A percentile compares a stretch with the other conserved stretches of the same genome.
Conservation (phyloP, 2,113 vertebrate species). For the Halichoerus grypus region DNA sequence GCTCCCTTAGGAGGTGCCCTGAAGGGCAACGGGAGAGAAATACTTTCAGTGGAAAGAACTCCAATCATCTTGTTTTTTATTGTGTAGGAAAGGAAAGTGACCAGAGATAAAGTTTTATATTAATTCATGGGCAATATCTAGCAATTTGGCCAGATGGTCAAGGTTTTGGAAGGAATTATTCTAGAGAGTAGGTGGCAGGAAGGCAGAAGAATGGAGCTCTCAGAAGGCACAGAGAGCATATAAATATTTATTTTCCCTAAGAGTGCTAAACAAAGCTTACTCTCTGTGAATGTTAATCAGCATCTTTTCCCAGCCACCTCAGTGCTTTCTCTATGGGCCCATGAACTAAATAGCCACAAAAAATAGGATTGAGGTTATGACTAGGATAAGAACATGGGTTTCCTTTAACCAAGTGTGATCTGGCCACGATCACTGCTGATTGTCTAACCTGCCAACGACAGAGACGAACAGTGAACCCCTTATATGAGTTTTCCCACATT, state of each 20-base stretch:
- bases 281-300: neutral
- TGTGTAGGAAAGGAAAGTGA: neutral
- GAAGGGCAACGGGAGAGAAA: neutral
- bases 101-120: neutral
- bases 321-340: neutral
- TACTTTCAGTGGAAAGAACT: neutral
- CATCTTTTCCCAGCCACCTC: neutral
- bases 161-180: neutral
- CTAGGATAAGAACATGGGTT: neutral
- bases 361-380: neutral
- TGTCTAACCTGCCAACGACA: neutral
- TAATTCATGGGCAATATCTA: neutral
- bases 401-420: neutral
- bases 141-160: neutral
- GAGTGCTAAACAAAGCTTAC: neutral
- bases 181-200: neutral
- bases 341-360: neutral
- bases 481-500: neutral
- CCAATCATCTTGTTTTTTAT: constrained; percentile 4
- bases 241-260: constrained; percentile 1
- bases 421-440: neutral
- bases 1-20: neutral
- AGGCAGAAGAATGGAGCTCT: neutral
- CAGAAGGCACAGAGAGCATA: neutral
- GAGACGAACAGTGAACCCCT: neutral